Evolutionary conservation across 2,888 invertebrate species (phyloP).

Genomic region (Harpagoxenus sublaevis): DNA sequence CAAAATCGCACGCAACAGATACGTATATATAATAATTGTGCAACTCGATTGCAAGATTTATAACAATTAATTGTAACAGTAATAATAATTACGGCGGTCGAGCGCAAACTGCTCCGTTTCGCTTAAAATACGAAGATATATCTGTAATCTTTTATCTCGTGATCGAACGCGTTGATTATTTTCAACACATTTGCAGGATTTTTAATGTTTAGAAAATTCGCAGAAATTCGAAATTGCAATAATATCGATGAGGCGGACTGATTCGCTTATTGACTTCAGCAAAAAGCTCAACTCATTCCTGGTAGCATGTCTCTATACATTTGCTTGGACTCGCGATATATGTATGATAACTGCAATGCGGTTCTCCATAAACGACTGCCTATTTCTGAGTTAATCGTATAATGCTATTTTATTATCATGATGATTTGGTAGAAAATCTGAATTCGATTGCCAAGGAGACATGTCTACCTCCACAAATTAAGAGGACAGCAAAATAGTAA

Average conservation of each 20-base stretch:
- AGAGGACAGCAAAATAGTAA: neutral
- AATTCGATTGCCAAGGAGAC: constrained; percentile 14
- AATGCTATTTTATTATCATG: constrained; percentile 23
- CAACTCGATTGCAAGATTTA: neutral
- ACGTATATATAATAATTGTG: no score
- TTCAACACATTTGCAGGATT: neutral
- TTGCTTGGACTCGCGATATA: constrained; percentile 16
- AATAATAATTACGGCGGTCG: neutral
- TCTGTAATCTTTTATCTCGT: neutral
- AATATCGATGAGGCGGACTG: neutral
- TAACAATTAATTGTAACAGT: neutral
- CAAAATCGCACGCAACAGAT: constrained; percentile 1
- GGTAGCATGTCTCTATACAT: constrained; percentile 14
- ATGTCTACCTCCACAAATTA: neutral
- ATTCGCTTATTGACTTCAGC: constrained; percentile 6
- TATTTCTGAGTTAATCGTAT: constrained; percentile 8
- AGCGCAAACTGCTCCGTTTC: neutral
- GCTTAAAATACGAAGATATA: neutral
- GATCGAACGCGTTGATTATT: neutral
- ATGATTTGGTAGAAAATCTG: constrained; percentile 22
- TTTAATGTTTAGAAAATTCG: neutral
- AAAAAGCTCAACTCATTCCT: neutral
- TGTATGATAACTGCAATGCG: constrained; percentile 42
- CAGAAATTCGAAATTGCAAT: neutral
- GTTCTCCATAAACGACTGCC: constrained; percentile 24